These are phyloP conservation scores for Byasa hedistus DNA, from an alignment of 2,888 invertebrate species.

Conservation along the genomic window DNA sequence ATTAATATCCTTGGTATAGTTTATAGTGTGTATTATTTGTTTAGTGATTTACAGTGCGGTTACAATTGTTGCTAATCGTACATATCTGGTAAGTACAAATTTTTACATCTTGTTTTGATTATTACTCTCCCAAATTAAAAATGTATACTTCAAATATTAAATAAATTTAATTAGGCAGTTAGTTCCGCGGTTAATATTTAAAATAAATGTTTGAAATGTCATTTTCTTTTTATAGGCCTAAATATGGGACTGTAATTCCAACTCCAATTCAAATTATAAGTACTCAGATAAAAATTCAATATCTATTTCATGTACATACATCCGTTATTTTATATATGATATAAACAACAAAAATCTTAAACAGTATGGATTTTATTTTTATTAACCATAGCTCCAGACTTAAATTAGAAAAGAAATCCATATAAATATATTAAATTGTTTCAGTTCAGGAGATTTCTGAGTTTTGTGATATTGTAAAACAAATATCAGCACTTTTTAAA, in stretches of 20 bases:
- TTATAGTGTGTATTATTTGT: slow-evolving; percentile 6
- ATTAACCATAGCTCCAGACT: too few relatives aligned
- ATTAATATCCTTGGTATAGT: not conserved
- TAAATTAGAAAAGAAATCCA: too few relatives aligned
- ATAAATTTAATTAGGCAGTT: not conserved
- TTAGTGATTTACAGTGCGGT: not conserved
- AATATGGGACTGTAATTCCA: not conserved
- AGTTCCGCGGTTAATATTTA: not conserved
- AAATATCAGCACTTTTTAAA: too few relatives aligned
- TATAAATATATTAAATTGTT: too few relatives aligned
- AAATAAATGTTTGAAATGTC: not conserved
- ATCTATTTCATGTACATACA: not conserved
- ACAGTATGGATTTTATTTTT: too few relatives aligned
- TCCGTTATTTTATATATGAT: too few relatives aligned
- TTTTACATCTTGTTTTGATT: not conserved
- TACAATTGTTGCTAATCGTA: not conserved
- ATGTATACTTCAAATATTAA: not conserved
- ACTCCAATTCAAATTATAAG: not conserved
- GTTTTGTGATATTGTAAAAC: too few relatives aligned
- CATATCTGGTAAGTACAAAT: slow-evolving; percentile 7
- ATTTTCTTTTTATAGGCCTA: not conserved
- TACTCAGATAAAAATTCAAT: not conserved
- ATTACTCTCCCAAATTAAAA: not conserved
- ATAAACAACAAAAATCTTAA: too few relatives aligned
- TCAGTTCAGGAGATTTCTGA: too few relatives aligned